Conservation (phyloP, 2,797 vertebrate species). For the Phylloscopus collybita region DNA sequence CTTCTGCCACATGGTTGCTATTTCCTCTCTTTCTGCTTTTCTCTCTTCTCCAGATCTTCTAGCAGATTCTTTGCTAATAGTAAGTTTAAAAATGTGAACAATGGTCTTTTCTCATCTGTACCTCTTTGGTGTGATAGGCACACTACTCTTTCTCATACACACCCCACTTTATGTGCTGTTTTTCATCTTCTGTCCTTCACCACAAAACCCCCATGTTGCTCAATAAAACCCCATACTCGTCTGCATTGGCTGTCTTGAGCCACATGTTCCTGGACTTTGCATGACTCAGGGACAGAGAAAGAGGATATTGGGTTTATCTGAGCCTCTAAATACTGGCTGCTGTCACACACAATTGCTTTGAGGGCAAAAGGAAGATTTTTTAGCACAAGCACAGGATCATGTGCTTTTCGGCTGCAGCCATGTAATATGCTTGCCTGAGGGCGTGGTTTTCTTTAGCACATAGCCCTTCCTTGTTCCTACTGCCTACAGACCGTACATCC, state of each 20-base stretch:
- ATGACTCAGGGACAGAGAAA: background rate
- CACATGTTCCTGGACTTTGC: background rate
- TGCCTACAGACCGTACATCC: background rate
- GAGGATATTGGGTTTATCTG: background rate
- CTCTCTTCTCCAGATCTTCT: background rate
- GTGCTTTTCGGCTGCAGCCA: background rate
- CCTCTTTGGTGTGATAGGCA: background rate
- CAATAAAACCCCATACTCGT: background rate
- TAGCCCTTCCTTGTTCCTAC: constrained; percentile 1
- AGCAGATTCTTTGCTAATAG: background rate
- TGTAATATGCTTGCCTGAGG: background rate
- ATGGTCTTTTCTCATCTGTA: background rate
- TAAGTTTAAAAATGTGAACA: background rate
- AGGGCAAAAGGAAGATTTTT: background rate
- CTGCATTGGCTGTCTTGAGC: background rate
- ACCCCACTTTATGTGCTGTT: background rate
- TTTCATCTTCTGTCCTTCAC: background rate
- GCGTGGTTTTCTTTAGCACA: background rate
- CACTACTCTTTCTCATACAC: background rate
- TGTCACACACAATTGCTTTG: background rate
- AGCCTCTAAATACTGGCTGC: background rate
- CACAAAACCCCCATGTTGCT: background rate
- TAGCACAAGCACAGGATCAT: background rate
- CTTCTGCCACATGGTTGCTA: background rate
- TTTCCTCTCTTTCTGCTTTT: background rate